Base-by-base conservation (phyloP, 2,888 invertebrate species). In the Schrankia costaestrigalis region DNA sequence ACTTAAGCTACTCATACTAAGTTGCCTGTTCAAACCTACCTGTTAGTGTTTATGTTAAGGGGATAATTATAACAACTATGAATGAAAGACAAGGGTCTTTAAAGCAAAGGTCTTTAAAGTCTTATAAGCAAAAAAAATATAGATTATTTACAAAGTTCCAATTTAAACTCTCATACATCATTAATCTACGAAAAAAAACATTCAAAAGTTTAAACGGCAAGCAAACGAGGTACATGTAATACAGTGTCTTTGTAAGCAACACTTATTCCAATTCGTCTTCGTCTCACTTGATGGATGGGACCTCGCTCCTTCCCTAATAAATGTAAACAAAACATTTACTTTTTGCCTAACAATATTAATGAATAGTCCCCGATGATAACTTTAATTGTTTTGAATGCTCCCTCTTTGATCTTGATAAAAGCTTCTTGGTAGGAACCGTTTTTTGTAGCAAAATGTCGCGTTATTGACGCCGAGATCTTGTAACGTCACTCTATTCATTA, bases 271-370 rank as follows among this genome's bases (percentile, higher is more conserved):
- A 83, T 84, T 76, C 82, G 70, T 83, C 83, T 79, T 77, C 68
- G 56, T 58, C 64, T n/a, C 46, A 31, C 63, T 72, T 84, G 85
- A 86, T 86, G 75, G 83, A 86, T 86, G 83, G 70, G 59, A 60
- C 66, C 58, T 67, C 76, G 61, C 71, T 79, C 77, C 79, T 81
- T 68, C 66, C 77, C 78, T 83, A 79, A 85, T 84, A 84, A 84
- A 86, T 77, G 83, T 86, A 85, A 86, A 86, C 86, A 86, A 84
- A 83, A 77, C 74, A 75, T 66, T 68, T 59, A 63, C 74, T 83
- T 83, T 78, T 76, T 75, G 62, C 59, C 46, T 41, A 59, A 63
- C 55, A 60, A 78, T 78, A 83, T 78, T 78, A 82, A 85, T 80
- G 78, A 79, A 75, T 67, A 57, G 54, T 48, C 50, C 49, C 46